Evolutionary conservation across 2,888 invertebrate genomes (phyloP), one percentile per base, ranked within the genome.

Genomic region (Kryphioiulus occultus): DNA sequence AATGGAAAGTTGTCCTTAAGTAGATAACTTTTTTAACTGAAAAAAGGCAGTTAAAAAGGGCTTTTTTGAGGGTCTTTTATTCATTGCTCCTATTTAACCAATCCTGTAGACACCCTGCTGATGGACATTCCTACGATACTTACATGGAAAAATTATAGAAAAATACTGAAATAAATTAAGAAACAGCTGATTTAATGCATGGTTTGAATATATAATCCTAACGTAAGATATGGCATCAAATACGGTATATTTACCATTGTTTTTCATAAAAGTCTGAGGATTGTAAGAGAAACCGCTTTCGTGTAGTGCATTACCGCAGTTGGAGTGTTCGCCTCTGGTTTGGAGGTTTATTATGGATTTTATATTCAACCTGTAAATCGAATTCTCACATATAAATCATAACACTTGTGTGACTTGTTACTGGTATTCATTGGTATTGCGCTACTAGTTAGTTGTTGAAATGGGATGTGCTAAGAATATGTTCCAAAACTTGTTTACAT

Each of bases 341-440:
- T 97, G 97, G 68, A 97, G 93, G 92, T 97, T 97, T 91, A 97
- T 95, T 90, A 97, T 95, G 0, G 96, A 95, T 90, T 95, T 95
- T 90, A 97, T 96, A 85, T 95, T 95, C 93, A 94, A 93, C 90
- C 96, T 96, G 91, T 90, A 88, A 42, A 87, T 86, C 88, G 53
- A 44, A 86, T 39, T 47, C 12, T 35, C 26, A 78, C 26, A 78
- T 35, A 15, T 82, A 53, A 86, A 44, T 53, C 19, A 12, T 59
- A 47, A 19, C 53, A 86, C 35, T 32, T 19, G 39, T 26, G 15
- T 39, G 17, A 47, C 12, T 47, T 15, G 47, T 15, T 47, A 12
- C 35, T 7, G 35, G 35, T 35, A 35, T 35, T 35, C 35, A 35
- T 7, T 35, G n/a, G n/a, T n/a, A n/a, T n/a, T n/a, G n/a, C n/a